These are phyloP conservation scores for Eurosta solidaginis DNA, from an alignment of 1,140 invertebrate species.

Conservation along the genomic window DNA sequence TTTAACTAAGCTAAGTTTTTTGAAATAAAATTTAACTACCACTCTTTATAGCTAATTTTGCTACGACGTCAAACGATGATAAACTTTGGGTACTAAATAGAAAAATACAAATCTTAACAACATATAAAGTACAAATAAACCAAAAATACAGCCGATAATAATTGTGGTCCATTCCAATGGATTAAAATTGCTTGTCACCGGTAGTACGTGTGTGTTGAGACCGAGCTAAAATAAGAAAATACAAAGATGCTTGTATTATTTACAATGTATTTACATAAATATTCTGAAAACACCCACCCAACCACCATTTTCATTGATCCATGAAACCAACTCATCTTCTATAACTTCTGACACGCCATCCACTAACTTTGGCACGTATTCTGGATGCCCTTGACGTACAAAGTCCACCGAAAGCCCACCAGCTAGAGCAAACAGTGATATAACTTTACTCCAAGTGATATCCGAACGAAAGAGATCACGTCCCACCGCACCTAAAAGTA, in stretches of 20 bases:
- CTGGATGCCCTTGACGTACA: constrained; percentile 69
- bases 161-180: constrained; percentile 55
- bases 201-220: constrained; percentile 55
- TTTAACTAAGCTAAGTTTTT: neutral
- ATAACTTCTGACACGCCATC: constrained; percentile 68
- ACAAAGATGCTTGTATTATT: neutral
- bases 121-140: constrained; percentile 51
- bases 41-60: neutral
- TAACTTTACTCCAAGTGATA: constrained; percentile 71
- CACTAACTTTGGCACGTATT: constrained; percentile 67
- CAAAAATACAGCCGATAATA: constrained; percentile 52
- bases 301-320: constrained; percentile 74
- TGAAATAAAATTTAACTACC: neutral
- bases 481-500: constrained; percentile 66
- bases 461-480: constrained; percentile 66
- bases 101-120: constrained; percentile 52
- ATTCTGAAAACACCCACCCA: constrained; percentile 61
- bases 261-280: neutral
- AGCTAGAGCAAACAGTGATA: constrained; percentile 70
- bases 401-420: constrained; percentile 74
- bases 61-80: constrained; percentile 30
- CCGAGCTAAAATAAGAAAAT: constrained; percentile 40
- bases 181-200: constrained; percentile 50
- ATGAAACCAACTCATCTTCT: constrained; percentile 69
- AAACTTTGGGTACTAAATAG: constrained; percentile 52